Conservation (phyloP, 2,888 invertebrate genomes). For the Shargacucullia verbasci region DNA sequence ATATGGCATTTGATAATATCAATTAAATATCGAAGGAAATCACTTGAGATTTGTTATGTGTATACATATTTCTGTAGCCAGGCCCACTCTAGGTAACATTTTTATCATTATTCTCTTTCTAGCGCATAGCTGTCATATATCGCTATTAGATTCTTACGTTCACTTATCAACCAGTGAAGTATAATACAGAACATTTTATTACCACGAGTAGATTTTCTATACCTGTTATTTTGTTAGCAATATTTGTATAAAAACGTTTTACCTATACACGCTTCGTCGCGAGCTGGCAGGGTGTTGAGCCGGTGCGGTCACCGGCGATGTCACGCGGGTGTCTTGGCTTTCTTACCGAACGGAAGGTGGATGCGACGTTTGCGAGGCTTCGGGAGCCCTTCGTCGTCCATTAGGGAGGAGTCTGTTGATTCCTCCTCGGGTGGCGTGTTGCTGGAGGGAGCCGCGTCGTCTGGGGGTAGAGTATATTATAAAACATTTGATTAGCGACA, state of each 20-base stretch:
- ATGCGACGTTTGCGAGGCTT: constrained; percentile 90
- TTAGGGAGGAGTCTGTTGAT: constrained; percentile 92
- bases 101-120: too few species aligned
- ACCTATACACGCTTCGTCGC: constrained; percentile 30
- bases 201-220: not conserved
- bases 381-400: constrained; percentile 89
- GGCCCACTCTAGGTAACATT: too few species aligned
- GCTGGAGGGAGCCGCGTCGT: constrained; percentile 73
- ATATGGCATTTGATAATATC: too few species aligned
- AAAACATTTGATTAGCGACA: too few species aligned
- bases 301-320: constrained; percentile 35
- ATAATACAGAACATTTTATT: too few species aligned
- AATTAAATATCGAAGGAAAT: too few species aligned
- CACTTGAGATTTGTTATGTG: too few species aligned
- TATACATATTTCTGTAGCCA: too few species aligned
- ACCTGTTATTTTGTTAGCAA: not conserved
- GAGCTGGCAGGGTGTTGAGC: constrained; percentile 8
- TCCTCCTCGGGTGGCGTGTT: constrained; percentile 90
- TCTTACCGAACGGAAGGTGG: constrained; percentile 90
- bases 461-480: constrained; percentile 40
- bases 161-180: too few species aligned
- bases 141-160: too few species aligned
- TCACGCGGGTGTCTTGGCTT: constrained; percentile 88
- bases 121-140: too few species aligned
- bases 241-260: not conserved